These are phyloP conservation scores for Poecilobothrus nobilitatus DNA, from an alignment of 2,888 invertebrate species.

Conservation along the genomic window DNA sequence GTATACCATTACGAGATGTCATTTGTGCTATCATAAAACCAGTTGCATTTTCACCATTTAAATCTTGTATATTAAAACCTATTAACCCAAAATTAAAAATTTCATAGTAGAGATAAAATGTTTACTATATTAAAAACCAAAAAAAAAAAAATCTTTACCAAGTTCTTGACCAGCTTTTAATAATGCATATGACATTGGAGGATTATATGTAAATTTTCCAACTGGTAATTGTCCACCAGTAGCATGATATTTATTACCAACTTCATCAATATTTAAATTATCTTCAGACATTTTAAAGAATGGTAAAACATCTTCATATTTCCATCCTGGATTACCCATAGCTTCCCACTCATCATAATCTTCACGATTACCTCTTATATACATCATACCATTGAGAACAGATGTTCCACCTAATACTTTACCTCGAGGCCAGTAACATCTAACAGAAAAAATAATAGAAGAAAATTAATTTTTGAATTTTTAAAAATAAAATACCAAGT, in stretches of 20 bases:
- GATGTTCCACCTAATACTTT: constrained; percentile 88
- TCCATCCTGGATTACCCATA: constrained; percentile 81
- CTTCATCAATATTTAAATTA: constrained; percentile 59
- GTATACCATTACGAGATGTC: constrained; percentile 75
- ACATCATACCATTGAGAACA: constrained; percentile 94
- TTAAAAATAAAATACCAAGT: too few species aligned
- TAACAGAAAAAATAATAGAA: too few species aligned
- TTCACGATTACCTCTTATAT: constrained; percentile 76
- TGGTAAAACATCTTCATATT: constrained; percentile 79
- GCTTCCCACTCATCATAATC: constrained; percentile 86
- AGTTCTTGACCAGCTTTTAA: constrained; percentile 70
- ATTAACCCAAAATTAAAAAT: constrained; percentile 16
- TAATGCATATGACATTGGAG: constrained; percentile 67
- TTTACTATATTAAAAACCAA: not conserved
- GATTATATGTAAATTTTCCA: constrained; percentile 76
- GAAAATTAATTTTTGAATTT: constrained; percentile 20
- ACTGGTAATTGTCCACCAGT: constrained; percentile 71
- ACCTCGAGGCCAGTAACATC: constrained; percentile 79
- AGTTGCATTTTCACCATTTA: constrained; percentile 71
- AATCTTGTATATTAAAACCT: constrained; percentile 67
- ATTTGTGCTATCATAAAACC: constrained; percentile 86
- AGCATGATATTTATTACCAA: constrained; percentile 69
- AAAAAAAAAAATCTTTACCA: constrained; percentile 44
- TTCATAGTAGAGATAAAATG: not conserved
- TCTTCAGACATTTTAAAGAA: constrained; percentile 83